Percentiles rank a stretch among this genome's conserved stretches.
Conservation (phyloP, 2,797 vertebrate genomes). For the Toxotes lorentzi region DNA sequence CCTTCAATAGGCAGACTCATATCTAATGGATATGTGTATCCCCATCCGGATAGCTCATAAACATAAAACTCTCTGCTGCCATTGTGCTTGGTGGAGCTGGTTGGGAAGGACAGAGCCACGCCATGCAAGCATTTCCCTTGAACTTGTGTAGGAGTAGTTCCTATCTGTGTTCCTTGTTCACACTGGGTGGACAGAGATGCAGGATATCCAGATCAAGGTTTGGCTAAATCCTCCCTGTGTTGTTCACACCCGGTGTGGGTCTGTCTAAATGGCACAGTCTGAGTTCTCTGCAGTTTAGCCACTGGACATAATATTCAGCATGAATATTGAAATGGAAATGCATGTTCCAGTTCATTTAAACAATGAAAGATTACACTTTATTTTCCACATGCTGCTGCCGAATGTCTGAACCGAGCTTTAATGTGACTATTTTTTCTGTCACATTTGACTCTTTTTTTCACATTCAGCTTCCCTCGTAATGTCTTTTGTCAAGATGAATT, state of each 20-base stretch:
- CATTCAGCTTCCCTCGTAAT: slow-evolving; percentile 44
- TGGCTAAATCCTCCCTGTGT: slow-evolving; percentile 62
- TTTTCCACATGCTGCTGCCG: slow-evolving; percentile 23
- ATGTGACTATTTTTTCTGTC: slow-evolving; percentile 40
- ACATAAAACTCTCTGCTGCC: slow-evolving; percentile 70
- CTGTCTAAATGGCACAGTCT: slow-evolving; percentile 31
- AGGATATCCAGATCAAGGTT: slow-evolving; percentile 81
- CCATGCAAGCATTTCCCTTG: slow-evolving; percentile 71
- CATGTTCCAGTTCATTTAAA: slow-evolving; percentile 41
- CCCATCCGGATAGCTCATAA: slow-evolving; percentile 74
- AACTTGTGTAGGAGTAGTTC: slow-evolving; percentile 63
- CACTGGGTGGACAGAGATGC: slow-evolving; percentile 71
- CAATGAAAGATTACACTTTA: slow-evolving; percentile 29
- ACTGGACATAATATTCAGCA: slow-evolving; percentile 6
- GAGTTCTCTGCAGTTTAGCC: slow-evolving; percentile 13
- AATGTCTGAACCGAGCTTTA: slow-evolving; percentile 35
- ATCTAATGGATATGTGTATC: slow-evolving; percentile 77
- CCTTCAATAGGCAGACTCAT: slow-evolving; percentile 58
- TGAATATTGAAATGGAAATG: slow-evolving; percentile 19
- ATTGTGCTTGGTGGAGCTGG: slow-evolving; percentile 56
- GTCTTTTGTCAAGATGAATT: slow-evolving; percentile 67
- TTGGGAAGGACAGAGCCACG: slow-evolving; percentile 59
- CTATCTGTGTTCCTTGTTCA: slow-evolving; percentile 62
- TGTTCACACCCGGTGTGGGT: slow-evolving; percentile 49
- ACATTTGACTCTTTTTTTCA: slow-evolving; percentile 10